A percentile compares a stretch with the other conserved stretches of the same genome.
phyloP scores from a whole-genome alignment of 2,797 vertebrate genomes.

The Carapus acus region DNA sequence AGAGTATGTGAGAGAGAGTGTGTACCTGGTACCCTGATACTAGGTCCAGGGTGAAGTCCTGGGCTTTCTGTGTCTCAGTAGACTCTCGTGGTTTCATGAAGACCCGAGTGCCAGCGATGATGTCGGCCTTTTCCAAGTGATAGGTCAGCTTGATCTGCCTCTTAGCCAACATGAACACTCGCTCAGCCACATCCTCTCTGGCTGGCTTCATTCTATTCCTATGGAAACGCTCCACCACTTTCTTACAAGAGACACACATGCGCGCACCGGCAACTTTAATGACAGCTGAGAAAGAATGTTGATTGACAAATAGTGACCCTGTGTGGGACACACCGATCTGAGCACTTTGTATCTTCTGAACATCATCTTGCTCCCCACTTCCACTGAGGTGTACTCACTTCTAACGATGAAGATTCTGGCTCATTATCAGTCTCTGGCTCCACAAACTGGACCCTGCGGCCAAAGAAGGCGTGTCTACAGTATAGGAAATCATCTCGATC shows the following conservation, averaged over 20 bases:
- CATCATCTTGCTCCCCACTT: neutral
- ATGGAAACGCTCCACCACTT: slow-evolving; percentile 60
- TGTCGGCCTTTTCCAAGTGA: slow-evolving; percentile 33
- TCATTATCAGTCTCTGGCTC: neutral
- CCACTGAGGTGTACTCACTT: slow-evolving; percentile 35
- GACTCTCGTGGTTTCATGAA: slow-evolving; percentile 34
- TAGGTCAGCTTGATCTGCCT: slow-evolving; percentile 46
- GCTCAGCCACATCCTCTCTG: slow-evolving; percentile 49
- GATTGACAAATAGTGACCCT: too few relatives aligned
- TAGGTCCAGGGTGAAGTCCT: slow-evolving; percentile 20
- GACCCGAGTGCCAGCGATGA: slow-evolving; percentile 36
- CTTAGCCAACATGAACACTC: slow-evolving; percentile 36
- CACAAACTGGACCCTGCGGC: slow-evolving; percentile 11
- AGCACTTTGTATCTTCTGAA: too few relatives aligned
- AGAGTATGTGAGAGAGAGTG: neutral
- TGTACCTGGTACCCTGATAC: slow-evolving; percentile 49
- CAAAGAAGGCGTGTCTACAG: slow-evolving; percentile 63
- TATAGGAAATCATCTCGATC: slow-evolving; percentile 77
- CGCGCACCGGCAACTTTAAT: too few relatives aligned
- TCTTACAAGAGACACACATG: slow-evolving; percentile 17
- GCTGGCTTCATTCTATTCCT: slow-evolving; percentile 46
- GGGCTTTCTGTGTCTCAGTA: rapidly evolving
- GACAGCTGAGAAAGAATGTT: too few relatives aligned
- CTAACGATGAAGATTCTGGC: neutral
- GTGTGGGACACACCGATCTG: too few relatives aligned